A percentile compares a stretch with the other conserved stretches of the same genome.
These are phyloP conservation scores for Rhynchotus rufescens DNA, from an alignment of 2,797 vertebrate genomes.

Conservation along the genomic window DNA sequence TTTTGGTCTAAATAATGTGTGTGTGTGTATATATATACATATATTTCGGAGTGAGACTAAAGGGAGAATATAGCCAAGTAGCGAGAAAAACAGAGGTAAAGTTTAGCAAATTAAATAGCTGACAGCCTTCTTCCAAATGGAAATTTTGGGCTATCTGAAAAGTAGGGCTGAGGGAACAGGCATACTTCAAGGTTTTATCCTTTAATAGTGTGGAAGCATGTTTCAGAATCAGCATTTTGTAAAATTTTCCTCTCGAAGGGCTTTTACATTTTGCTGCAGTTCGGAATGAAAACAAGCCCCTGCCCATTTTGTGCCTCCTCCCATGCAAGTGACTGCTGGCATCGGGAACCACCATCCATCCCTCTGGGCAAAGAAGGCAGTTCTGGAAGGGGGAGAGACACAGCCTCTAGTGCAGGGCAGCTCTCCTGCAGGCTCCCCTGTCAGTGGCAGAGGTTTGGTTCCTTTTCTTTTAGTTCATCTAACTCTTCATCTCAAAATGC, in stretches of 20 bases:
- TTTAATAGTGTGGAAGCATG: not conserved
- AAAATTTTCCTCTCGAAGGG: not conserved
- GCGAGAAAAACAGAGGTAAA: not conserved
- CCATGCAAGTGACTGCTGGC: not conserved
- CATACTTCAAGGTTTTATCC: not conserved
- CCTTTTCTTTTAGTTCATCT: not conserved
- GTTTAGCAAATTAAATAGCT: not conserved
- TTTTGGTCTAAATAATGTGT: not conserved
- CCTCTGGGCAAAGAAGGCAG: not conserved
- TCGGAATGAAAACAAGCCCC: not conserved
- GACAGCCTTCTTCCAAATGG: not conserved
- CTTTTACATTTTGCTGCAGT: not conserved
- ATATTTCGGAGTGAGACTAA: not conserved
- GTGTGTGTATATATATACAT: too few relatives aligned
- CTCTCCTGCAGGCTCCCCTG: not conserved
- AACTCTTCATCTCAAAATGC: not conserved
- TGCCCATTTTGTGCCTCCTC: not conserved
- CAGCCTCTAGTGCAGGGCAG: not conserved
- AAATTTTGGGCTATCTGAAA: not conserved
- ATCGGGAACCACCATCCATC: not conserved
- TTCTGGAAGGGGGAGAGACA: not conserved
- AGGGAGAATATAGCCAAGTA: not conserved
- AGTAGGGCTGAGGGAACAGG: not conserved
- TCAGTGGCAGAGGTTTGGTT: not conserved
- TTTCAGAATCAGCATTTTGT: not conserved